These are phyloP conservation scores for Pterostichus madidus DNA, from an alignment of 2,888 invertebrate genomes.

Conservation along the genomic window DNA sequence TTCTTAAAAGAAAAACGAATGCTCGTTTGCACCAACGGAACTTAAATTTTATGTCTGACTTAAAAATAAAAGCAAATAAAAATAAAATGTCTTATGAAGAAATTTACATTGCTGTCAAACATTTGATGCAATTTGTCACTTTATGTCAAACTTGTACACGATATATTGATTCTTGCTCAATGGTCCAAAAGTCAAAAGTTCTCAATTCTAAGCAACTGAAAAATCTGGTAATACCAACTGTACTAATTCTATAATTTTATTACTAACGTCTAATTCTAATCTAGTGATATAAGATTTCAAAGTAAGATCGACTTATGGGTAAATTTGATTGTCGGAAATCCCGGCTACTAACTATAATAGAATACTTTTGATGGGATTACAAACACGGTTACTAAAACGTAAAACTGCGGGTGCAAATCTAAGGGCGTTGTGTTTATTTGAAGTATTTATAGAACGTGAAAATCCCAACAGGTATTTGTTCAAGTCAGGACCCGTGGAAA, in stretches of 20 bases:
- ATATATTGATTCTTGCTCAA: too few species aligned
- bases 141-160: too few species aligned
- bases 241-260: not conserved
- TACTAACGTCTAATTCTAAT: not conserved
- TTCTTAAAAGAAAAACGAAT: too few species aligned
- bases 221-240: not conserved
- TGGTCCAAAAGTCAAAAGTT: not conserved
- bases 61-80: too few species aligned
- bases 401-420: conserved; percentile 7
- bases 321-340: conserved; percentile 22
- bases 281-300: not conserved
- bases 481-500: not conserved
- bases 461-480: conserved; percentile 14
- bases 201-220: not conserved
- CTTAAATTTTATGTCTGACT: too few species aligned
- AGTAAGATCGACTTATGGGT: conserved; percentile 3
- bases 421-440: conserved; percentile 19
- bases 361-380: conserved; percentile 20
- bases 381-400: not conserved
- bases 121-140: too few species aligned
- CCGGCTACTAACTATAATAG: not conserved
- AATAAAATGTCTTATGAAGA: too few species aligned
- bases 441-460: conserved; percentile 7
- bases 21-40: too few species aligned
- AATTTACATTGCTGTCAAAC: too few species aligned